Base-by-base conservation (phyloP, 2,113 vertebrate genomes). In the Opisthocomus hoazin region DNA sequence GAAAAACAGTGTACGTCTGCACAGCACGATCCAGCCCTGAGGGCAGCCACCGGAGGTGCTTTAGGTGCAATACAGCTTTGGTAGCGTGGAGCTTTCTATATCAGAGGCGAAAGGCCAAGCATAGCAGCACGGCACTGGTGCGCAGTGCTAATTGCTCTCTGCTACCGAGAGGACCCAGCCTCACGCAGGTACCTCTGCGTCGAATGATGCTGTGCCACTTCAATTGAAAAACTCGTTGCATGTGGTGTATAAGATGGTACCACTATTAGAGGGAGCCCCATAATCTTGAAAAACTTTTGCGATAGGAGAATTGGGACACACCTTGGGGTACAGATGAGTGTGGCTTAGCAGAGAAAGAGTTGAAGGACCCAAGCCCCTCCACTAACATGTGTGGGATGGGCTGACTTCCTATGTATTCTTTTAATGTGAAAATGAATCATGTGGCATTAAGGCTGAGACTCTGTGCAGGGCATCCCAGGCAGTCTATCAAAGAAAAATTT, bases 401-500 rank as follows among this genome's bases (percentile, higher is more conserved):
- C 26, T 70, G 69, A 34, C 10, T 65, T 80, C 36, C 39, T n/a
- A 0, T 1, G 12, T n/a, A 9, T 39, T 54, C 68, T 75, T 22
- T 75, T 66, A 37, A 37, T 32, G 17, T 18, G 79, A 79, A 83
- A 95, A 85, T 23, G 86, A 86, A 76, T 43, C 36, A 12, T 1
- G 1, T 2, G 2, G 15, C 0, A 0, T 34, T 53, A 71, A 74
- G 29, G 15, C 73, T 57, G 68, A 41, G 43, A 68, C 24, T 4
- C 54, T 20, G 15, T 45, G 48, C 58, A n/a, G 32, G 27, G 24
- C 43, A 45, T 65, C 46, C 32, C 32, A 48, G n/a, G 39, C 16
- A 79, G 36, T 36, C 4, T 11, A 10, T 41, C 12, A 32, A 58
- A 71, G 24, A 46, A 80, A 88, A 50, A 39, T 6, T 23, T 21